Conservation (phyloP, 2,113 vertebrate genomes). For the Solea senegalensis region DNA sequence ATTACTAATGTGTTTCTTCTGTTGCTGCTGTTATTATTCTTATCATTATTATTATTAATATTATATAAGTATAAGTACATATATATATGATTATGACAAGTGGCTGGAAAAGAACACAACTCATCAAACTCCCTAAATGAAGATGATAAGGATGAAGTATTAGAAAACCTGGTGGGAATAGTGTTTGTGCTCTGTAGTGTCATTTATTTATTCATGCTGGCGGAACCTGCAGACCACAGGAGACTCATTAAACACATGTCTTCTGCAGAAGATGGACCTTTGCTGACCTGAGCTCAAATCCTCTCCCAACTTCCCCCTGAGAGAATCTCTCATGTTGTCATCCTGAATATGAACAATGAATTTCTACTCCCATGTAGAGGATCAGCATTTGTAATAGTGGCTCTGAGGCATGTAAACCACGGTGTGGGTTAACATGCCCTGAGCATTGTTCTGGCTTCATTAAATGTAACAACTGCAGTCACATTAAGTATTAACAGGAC, state of each 20-base stretch:
- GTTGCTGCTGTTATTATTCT: too few species aligned
- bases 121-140: not conserved
- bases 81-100: not conserved
- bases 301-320: not conserved
- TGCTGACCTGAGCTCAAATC: conserved; percentile 24
- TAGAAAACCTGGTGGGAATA: not conserved
- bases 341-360: conserved; percentile 8
- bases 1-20: too few species aligned
- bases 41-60: too few species aligned
- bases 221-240: conserved; percentile 10
- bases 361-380: not conserved
- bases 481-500: not conserved
- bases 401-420: too few species aligned
- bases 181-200: not conserved
- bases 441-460: not conserved
- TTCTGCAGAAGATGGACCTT: not conserved
- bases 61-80: too few species aligned
- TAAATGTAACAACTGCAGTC: not conserved
- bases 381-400: not conserved
- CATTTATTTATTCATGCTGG: conserved; percentile 1
- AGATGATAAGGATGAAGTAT: too few species aligned
- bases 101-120: not conserved
- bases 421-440: not conserved
- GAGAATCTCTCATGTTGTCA: not conserved
- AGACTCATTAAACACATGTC: conserved; percentile 33